phyloP scores from a whole-genome alignment of 2,113 vertebrate species.

The Paratilapia polleni region DNA sequence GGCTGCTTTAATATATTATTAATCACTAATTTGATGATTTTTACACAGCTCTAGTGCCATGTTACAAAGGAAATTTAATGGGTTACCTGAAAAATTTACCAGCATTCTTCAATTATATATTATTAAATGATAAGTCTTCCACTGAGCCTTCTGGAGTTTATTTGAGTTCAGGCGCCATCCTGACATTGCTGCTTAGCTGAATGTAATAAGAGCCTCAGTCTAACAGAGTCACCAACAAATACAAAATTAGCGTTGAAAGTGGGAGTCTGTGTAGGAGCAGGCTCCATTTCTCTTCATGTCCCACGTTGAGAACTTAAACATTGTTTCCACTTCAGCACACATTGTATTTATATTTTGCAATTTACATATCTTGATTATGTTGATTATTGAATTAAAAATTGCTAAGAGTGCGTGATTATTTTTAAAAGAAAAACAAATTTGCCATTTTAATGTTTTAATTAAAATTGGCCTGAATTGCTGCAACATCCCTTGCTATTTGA shows the following conservation, averaged over 20 bases:
- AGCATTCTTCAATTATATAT: not conserved
- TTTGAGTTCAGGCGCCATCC: not conserved
- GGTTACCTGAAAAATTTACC: not conserved
- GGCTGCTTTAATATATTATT: not conserved
- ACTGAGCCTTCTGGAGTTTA: not conserved
- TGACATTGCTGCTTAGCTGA: not conserved
- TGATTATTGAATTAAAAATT: not conserved
- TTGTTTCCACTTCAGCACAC: not conserved
- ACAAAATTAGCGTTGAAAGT: slow-evolving; percentile 2
- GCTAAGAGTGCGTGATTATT: accelerated
- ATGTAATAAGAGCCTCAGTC: not conserved
- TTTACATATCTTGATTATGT: not conserved
- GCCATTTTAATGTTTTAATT: not conserved
- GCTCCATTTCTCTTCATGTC: not conserved
- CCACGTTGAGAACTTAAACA: not conserved
- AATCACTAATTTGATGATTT: not conserved
- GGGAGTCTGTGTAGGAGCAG: slow-evolving; percentile 9
- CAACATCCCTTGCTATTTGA: not conserved
- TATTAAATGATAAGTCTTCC: not conserved
- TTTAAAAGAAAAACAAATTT: not conserved
- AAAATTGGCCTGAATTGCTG: not conserved
- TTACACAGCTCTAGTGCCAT: not conserved
- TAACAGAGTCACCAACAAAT: not conserved
- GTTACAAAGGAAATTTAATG: not conserved
- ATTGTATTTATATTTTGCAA: not conserved